Conservation (phyloP, 2,888 invertebrate species). For the Mactromeris polynyma region DNA sequence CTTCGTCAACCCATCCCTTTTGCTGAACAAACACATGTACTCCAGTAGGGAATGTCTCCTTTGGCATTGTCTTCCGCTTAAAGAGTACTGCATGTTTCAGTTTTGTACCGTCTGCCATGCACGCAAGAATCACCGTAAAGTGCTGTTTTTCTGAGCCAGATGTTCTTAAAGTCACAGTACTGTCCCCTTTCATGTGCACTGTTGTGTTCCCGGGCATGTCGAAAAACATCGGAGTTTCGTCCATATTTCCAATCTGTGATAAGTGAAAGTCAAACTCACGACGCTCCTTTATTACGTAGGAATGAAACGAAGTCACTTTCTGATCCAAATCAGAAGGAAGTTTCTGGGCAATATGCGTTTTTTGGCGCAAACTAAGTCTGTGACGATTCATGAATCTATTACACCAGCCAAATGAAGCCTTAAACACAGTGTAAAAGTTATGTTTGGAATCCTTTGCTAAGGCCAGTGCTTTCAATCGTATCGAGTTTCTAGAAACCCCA, state of each 20-base stretch:
- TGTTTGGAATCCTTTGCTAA: constrained; percentile 44
- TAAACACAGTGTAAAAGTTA: constrained; percentile 31
- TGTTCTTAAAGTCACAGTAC: constrained; percentile 48
- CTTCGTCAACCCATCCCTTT: constrained; percentile 66
- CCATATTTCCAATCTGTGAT: too few relatives aligned
- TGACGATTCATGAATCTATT: constrained; percentile 38
- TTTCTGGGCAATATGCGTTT: too few relatives aligned
- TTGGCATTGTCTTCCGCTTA: constrained; percentile 67
- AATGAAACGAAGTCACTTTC: constrained; percentile 45
- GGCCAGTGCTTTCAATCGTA: constrained; percentile 38
- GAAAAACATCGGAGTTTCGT: constrained; percentile 56
- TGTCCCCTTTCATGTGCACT: not conserved
- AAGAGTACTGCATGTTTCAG: constrained; percentile 65
- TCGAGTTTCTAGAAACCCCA: constrained; percentile 31
- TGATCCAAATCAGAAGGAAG: constrained; percentile 47
- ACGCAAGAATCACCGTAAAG: constrained; percentile 68
- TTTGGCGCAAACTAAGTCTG: constrained; percentile 27
- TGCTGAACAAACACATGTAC: constrained; percentile 47
- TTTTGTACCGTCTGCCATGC: constrained; percentile 66
- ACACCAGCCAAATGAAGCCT: constrained; percentile 56
- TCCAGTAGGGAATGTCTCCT: constrained; percentile 58
- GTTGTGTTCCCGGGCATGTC: constrained; percentile 57
- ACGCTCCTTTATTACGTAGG: constrained; percentile 29
- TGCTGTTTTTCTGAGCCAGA: constrained; percentile 53
- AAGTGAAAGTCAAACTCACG: constrained; percentile 25